A percentile compares a stretch with the other conserved stretches of the same genome.
Conservation (phyloP, 1,140 invertebrate genomes). For the Nylanderia fulva region DNA sequence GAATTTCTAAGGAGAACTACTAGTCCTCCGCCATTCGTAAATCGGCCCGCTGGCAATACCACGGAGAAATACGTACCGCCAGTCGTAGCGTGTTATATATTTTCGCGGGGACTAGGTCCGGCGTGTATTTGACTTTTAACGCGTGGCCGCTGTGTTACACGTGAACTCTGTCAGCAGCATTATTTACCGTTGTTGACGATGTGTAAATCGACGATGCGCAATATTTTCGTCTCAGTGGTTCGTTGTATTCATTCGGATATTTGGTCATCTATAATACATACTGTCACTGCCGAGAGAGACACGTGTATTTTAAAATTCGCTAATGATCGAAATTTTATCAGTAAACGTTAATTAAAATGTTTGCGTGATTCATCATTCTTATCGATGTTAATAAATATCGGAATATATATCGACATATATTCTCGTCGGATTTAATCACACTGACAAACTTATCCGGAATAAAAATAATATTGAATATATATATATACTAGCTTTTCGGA, state of each 20-base stretch:
- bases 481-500: too few relatives aligned
- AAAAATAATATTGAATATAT: not conserved
- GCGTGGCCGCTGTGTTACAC: not conserved
- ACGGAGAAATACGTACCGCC: slow-evolving; percentile 7
- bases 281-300: not conserved
- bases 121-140: slow-evolving; percentile 44
- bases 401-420: not conserved
- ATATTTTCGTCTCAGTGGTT: slow-evolving; percentile 36
- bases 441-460: not conserved
- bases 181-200: slow-evolving; percentile 30
- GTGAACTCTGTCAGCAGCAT: not conserved
- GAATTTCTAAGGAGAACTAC: slow-evolving; percentile 36
- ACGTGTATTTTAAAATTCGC: not conserved
- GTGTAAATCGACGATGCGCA: slow-evolving; percentile 47
- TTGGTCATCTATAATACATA: too few relatives aligned
- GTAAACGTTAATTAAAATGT: slow-evolving; percentile 39
- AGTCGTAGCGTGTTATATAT: slow-evolving; percentile 35
- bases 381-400: slow-evolving; percentile 26
- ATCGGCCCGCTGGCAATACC: slow-evolving; percentile 34
- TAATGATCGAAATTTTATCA: slow-evolving; percentile 5
- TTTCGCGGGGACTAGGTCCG: slow-evolving; percentile 37
- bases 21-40: slow-evolving; percentile 29
- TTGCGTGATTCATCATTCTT: slow-evolving; percentile 27
- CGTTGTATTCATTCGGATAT: slow-evolving; percentile 1
- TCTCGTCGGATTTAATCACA: not conserved